Percentiles rank a stretch among this genome's conserved stretches.
These are phyloP conservation scores for Acropora tenuis DNA, from an alignment of 64 coral and sea anemone genomes.

Conservation along the genomic window DNA sequence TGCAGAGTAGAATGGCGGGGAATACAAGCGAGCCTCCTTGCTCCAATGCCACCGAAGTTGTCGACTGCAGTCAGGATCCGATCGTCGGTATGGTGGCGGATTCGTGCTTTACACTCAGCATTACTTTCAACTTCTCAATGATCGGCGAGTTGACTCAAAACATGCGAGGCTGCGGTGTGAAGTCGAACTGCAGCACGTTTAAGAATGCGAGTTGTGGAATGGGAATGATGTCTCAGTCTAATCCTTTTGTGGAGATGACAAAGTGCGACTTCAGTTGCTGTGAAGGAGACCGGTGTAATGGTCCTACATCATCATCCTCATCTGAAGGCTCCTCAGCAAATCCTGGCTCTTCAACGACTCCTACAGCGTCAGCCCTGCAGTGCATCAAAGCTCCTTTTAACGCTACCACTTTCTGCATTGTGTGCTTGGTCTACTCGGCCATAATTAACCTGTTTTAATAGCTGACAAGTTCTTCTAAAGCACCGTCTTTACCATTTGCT, in stretches of 20 bases:
- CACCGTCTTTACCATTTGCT: too few species aligned
- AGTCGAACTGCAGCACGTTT: neutral
- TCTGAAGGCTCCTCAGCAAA: too few species aligned
- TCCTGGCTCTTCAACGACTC: too few species aligned
- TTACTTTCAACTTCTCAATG: neutral
- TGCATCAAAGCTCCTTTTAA: neutral
- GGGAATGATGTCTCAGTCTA: neutral
- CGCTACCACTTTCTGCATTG: neutral
- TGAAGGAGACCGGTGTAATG: neutral
- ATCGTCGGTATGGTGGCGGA: neutral
- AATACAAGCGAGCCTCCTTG: neutral
- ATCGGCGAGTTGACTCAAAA: neutral
- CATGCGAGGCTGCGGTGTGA: neutral
- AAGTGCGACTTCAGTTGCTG: neutral
- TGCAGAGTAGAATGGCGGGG: neutral
- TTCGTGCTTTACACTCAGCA: neutral
- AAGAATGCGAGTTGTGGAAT: neutral
- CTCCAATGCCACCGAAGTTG: neutral
- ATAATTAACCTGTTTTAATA: neutral
- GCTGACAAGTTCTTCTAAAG: neutral
- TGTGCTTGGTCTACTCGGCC: neutral
- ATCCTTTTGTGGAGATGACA: neutral
- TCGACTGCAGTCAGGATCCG: slow-evolving; percentile 5
- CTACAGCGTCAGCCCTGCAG: neutral
- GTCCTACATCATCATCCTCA: neutral